These are phyloP conservation scores for Anas bernieri DNA, from an alignment of 2,797 vertebrate species.

Conservation along the genomic window DNA sequence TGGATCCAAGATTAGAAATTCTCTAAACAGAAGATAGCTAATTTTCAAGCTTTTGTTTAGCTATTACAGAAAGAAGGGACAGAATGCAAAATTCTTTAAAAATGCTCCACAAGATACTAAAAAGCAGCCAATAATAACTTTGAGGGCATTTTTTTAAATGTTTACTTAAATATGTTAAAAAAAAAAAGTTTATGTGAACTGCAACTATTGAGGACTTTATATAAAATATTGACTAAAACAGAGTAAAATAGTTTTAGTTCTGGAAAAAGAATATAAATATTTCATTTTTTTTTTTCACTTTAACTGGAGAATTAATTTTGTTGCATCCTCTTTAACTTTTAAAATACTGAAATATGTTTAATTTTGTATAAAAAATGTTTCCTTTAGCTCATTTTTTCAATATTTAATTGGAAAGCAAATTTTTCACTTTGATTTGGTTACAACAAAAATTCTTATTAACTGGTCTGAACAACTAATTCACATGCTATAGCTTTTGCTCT, in stretches of 20 bases:
- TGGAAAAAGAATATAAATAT: neutral
- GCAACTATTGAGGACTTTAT: neutral
- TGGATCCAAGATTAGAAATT: neutral
- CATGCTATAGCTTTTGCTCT: neutral
- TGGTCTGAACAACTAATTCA: neutral
- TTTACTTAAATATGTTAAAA: neutral
- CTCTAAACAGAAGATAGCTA: neutral
- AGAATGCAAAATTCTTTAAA: neutral
- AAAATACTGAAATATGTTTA: neutral
- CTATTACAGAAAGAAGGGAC: neutral
- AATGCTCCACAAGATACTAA: neutral
- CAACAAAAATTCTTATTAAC: neutral
- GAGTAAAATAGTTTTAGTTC: neutral
- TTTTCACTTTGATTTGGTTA: neutral
- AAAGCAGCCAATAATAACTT: neutral
- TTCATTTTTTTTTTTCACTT: neutral
- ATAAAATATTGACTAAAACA: neutral
- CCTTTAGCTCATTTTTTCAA: neutral
- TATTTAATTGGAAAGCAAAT: neutral
- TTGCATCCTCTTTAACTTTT: neutral
- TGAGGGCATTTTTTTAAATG: neutral
- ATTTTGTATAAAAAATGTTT: neutral
- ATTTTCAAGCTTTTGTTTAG: slow-evolving; percentile 10
- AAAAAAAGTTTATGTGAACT: neutral
- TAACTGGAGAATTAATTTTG: neutral